Conservation (phyloP, 2,797 vertebrate genomes). For the Fistularia tabacaria region DNA sequence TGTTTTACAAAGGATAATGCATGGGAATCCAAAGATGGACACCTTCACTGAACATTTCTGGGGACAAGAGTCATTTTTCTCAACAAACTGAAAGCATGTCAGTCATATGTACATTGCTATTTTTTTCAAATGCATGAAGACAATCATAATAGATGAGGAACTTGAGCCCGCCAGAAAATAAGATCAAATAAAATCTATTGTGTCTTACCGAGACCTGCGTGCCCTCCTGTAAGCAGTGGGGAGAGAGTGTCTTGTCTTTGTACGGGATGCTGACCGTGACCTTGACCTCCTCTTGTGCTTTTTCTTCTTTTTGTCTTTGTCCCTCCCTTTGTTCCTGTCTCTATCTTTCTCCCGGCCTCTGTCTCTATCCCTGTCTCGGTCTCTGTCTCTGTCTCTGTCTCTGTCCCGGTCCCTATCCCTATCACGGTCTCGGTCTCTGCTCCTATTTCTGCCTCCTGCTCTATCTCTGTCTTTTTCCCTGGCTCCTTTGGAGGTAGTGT, state of each 20-base stretch:
- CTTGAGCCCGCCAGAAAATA: no score
- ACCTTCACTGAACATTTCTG: no score
- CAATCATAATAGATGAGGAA: no score
- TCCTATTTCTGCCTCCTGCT: conserved; percentile 13
- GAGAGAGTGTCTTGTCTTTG: conserved; percentile 87
- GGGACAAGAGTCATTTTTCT: no score
- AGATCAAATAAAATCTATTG: background rate
- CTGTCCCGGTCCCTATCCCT: conserved; percentile 67
- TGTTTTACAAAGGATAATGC: no score
- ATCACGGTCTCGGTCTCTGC: conserved; percentile 19
- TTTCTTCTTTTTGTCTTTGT: conserved; percentile 91
- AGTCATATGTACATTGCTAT: no score
- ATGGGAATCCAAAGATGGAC: no score
- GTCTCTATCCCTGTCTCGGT: conserved; percentile 7
- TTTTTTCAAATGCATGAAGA: no score
- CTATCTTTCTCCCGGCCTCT: conserved; percentile 19
- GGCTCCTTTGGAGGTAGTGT: conserved; percentile 45
- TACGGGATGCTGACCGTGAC: conserved; percentile 81
- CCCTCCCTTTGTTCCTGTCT: conserved; percentile 54
- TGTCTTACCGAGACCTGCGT: conserved; percentile 83
- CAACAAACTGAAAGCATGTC: no score
- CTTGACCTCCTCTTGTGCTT: conserved; percentile 89
- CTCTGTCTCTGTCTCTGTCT: conserved; percentile 22
- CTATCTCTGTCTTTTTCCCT: conserved; percentile 39
- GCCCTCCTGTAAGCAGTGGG: conserved; percentile 90